Base-by-base conservation (phyloP, 2,113 vertebrate genomes). In the Syngnathus floridae region DNA sequence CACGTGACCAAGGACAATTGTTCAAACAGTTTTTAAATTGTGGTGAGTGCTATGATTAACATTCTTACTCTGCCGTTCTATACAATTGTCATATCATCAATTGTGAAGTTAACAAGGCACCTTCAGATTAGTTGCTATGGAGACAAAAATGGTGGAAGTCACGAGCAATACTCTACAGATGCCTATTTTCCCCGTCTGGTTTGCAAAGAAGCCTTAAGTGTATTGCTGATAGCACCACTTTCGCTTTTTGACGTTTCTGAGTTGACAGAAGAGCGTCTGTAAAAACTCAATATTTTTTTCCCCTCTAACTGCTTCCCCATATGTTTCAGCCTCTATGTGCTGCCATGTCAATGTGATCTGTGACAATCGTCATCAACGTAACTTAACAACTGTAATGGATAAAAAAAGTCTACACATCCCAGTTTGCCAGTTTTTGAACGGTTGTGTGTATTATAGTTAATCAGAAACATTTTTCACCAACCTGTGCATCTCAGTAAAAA, bases 101-200 rank as follows among this genome's bases (percentile, higher is more conserved):
- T 74, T 72, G 79, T 79, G 69, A 82, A 85, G 81, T 88, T 86
- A 83, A 84, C 76, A 82, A 79, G 82, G 74, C 84, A 75, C 63
- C 72, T 74, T 70, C 14, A 57, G 82, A 85, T 85, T 82, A 77
- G 85, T 88, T 81, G 61, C 82, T 80, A 83, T 86, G 79, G 84
- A 84, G 77, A 87, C 86, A 82, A 85, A 85, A 71, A 72, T 75
- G 69, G 73, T 35, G 40, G 69, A 75, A 80, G 65, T 79, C 67
- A 43, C 70, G 56, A 65, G 71, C 67, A 78, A 82, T 71, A 66
- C 43, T 59, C 65, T 81, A 38, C 61, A 10, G n/a, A 59, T 66
- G 52, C 65, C 69, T 56, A 68, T 71, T 70, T 65, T 75, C 54
- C 36, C 62, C 36, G 8, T 4, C 54, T 36, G 65, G 36, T 66